These are phyloP conservation scores for Blastomussa wellsi DNA, from an alignment of 92 coral and sea anemone species.

Conservation along the genomic window DNA sequence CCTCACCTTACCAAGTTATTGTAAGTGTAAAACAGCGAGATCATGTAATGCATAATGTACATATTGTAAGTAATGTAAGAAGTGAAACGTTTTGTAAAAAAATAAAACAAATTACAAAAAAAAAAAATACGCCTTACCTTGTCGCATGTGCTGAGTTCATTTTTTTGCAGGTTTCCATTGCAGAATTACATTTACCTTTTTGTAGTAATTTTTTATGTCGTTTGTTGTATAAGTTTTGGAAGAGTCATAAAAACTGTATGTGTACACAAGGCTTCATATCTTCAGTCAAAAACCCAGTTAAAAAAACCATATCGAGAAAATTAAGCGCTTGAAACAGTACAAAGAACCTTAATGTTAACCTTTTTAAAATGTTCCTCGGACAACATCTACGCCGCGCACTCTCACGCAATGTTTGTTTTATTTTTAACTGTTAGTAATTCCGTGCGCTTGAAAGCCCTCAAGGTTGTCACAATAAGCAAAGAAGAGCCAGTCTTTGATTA, in stretches of 20 bases:
- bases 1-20: conserved; percentile 16
- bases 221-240: conserved; percentile 11
- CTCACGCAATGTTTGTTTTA: too few relatives aligned
- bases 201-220: conserved; percentile 20
- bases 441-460: conserved; percentile 13
- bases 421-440: conserved; percentile 38
- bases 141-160: too few relatives aligned
- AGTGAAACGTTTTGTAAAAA: too few relatives aligned
- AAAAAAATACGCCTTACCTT: not conserved
- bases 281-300: conserved; percentile 27
- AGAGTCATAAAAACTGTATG: not conserved
- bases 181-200: conserved; percentile 19
- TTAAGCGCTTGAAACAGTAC: conserved; percentile 44
- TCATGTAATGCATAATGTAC: too few relatives aligned
- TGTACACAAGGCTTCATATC: conserved; percentile 1
- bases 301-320: conserved; percentile 32
- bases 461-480: conserved; percentile 13
- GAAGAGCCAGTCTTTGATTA: too few relatives aligned
- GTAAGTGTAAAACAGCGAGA: too few relatives aligned
- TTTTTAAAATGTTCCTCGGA: too few relatives aligned
- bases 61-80: too few relatives aligned
- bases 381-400: too few relatives aligned
- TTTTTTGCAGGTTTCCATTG: too few relatives aligned
- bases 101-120: not conserved
- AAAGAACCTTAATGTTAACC: conserved; percentile 29